Conservation (phyloP, 2,797 vertebrate species). For the Gobionotothen gibberifrons region DNA sequence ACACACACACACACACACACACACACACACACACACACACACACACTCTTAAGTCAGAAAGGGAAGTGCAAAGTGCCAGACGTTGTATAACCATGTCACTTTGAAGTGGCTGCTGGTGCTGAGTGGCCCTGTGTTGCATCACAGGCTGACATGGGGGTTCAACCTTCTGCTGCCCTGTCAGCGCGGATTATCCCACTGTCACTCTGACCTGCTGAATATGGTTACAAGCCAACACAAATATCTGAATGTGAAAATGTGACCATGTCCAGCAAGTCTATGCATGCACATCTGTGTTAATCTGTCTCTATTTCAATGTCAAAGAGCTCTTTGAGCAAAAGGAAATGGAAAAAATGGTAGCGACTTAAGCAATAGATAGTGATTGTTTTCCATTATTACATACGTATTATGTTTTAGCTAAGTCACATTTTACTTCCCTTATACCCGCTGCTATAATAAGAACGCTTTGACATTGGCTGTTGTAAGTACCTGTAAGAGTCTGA, state of each 20-base stretch:
- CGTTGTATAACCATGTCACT: constrained; percentile 48
- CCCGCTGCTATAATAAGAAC: background rate
- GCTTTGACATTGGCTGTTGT: background rate
- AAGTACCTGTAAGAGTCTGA: background rate
- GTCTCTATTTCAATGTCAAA: background rate
- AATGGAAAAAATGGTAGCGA: too few relatives aligned
- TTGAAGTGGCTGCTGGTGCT: constrained; percentile 46
- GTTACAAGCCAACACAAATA: constrained; percentile 17
- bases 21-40: constrained; percentile 24
- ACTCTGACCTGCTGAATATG: constrained; percentile 43
- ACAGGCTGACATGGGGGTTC: constrained; percentile 34
- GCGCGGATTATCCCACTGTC: constrained; percentile 48
- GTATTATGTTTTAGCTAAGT: background rate
- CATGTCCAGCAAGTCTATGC: background rate
- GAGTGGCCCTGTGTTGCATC: constrained; percentile 35
- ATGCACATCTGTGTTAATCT: background rate
- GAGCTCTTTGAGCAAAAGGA: too few relatives aligned
- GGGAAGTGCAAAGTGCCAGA: constrained; percentile 26
- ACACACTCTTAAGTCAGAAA: constrained; percentile 7
- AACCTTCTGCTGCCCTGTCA: constrained; percentile 38
- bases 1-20: background rate
- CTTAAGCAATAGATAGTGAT: too few relatives aligned
- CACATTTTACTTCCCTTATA: background rate
- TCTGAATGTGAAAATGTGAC: constrained; percentile 13
- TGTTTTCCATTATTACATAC: too few relatives aligned